Conservation (phyloP, 1,140 invertebrate species). For the Samia ricini region DNA sequence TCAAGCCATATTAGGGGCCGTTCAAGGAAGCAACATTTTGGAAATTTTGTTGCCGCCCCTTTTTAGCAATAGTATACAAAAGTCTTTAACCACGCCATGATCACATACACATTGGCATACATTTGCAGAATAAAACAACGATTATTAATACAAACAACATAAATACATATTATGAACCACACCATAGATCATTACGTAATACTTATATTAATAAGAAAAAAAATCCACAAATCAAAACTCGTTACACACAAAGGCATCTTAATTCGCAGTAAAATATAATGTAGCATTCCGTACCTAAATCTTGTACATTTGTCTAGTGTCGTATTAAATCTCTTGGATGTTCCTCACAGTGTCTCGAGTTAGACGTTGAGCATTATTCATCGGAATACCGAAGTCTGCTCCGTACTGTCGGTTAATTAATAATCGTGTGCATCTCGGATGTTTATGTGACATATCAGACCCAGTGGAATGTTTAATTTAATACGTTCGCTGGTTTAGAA, state of each 20-base stretch:
- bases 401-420: not conserved
- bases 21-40: too few species aligned
- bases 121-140: too few species aligned
- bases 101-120: too few species aligned
- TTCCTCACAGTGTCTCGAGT: not conserved
- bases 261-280: constrained; percentile 1
- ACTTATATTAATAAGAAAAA: too few species aligned
- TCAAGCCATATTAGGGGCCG: too few species aligned
- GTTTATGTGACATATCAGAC: not conserved
- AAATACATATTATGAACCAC: too few species aligned
- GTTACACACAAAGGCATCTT: not conserved
- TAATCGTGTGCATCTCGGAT: not conserved
- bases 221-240: not conserved
- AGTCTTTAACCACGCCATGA: too few species aligned
- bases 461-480: not conserved
- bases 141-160: too few species aligned
- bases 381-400: constrained; percentile 3
- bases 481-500: not conserved
- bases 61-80: too few species aligned
- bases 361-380: constrained; percentile 1
- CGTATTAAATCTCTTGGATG: constrained; percentile 21
- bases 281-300: constrained; percentile 13
- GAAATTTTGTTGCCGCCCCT: too few species aligned
- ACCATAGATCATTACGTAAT: too few species aligned
- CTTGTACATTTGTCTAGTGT: constrained; percentile 19